Conservation (phyloP, 2,113 vertebrate genomes). For the Isichthys henryi region DNA sequence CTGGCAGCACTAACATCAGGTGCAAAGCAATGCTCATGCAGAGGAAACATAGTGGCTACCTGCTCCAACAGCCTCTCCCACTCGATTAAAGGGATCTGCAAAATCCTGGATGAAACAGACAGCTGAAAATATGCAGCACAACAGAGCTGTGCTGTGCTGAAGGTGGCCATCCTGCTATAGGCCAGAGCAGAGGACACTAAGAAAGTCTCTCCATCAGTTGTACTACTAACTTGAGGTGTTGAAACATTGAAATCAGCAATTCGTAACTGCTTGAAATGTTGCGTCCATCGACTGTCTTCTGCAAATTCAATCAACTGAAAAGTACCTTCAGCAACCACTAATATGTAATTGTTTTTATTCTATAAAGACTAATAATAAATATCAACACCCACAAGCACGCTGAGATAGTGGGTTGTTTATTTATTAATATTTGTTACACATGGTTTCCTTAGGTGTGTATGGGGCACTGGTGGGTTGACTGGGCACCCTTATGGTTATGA, state of each 20-base stretch:
- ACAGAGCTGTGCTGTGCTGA: not conserved
- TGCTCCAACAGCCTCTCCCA: not conserved
- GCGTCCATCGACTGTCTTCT: not conserved
- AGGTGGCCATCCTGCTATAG: not conserved
- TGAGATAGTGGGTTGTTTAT: not conserved
- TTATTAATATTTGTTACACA: not conserved
- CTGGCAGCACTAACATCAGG: slow-evolving; percentile 24
- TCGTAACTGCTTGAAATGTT: not conserved
- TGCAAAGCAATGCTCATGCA: slow-evolving; percentile 1
- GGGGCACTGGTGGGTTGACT: not conserved
- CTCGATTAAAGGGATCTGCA: not conserved
- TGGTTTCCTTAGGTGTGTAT: not conserved
- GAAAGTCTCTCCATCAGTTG: not conserved
- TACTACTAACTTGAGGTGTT: not conserved
- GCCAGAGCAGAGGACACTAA: not conserved
- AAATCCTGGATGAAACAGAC: not conserved
- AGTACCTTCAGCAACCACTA: not conserved
- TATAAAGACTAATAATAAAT: not conserved
- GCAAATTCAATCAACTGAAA: not conserved
- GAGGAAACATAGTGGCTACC: not conserved
- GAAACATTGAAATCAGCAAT: not conserved
- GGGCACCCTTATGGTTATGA: not conserved
- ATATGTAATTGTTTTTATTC: not conserved
- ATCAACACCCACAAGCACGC: not conserved
- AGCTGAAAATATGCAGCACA: not conserved